A percentile compares a stretch with the other conserved stretches of the same genome.
These are phyloP conservation scores for Nebria ingens DNA, from an alignment of 1,140 invertebrate genomes.

Conservation along the genomic window DNA sequence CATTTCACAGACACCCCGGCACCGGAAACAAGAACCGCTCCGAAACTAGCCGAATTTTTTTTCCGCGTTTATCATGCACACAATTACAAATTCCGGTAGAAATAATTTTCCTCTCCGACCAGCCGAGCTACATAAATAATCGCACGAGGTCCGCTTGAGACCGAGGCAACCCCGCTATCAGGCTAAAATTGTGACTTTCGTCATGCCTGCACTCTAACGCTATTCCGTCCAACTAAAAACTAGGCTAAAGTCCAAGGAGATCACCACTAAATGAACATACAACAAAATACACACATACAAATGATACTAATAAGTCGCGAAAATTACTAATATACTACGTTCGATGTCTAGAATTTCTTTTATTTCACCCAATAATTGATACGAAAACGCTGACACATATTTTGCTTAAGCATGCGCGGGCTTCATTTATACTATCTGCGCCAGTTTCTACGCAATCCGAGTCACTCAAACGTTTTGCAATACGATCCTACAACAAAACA, in stretches of 20 bases:
- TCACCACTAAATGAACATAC: too few species aligned
- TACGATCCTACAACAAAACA: too few species aligned
- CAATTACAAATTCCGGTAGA: neutral
- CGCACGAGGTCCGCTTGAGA: neutral
- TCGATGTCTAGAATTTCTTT: too few species aligned
- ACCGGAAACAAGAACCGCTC: conserved; percentile 15
- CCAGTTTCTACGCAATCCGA: neutral
- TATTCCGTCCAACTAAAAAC: neutral
- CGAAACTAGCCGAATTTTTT: neutral
- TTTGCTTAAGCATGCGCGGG: neutral
- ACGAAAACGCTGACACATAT: conserved; percentile 2
- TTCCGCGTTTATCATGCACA: neutral
- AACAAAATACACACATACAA: too few species aligned
- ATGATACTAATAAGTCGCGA: too few species aligned
- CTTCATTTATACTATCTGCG: neutral
- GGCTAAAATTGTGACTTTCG: conserved; percentile 1
- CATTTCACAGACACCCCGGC: conserved; percentile 35
- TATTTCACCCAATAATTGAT: neutral
- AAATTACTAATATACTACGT: too few species aligned
- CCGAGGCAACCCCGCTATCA: neutral
- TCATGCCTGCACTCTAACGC: conserved; percentile 1
- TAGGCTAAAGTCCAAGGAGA: conserved; percentile 7
- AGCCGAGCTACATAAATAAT: neutral
- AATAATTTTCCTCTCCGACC: neutral
- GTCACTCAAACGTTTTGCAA: too few species aligned